Base-by-base conservation (phyloP, 1,140 invertebrate species). In the Tenebrio molitor region DNA sequence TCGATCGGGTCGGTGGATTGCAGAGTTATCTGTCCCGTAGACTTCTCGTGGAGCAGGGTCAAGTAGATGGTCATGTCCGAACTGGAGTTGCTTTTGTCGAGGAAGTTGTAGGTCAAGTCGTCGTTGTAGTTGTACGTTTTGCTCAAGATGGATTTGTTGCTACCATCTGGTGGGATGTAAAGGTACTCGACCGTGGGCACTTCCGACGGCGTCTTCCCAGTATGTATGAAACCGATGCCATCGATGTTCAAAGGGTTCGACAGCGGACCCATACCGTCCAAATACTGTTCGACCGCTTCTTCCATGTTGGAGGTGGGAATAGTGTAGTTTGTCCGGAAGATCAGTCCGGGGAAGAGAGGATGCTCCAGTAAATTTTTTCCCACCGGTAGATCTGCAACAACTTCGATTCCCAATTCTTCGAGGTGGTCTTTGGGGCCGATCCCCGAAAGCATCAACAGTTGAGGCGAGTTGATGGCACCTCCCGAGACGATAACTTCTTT, bases 221-320 rank as follows among this genome's bases (percentile, higher is more conserved):
- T 8, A 72, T 83, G 1, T 83, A 86, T 67, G 62, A 74, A 74
- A 21, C 33, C 46, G 0, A 69, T 41, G 6, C 63, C 69, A 81
- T 95, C 92, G 0, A 93, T 88, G 0, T 92, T 92, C 4, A 91
- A 89, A 1, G 89, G 86, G 6, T 80, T 84, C 0, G 93, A 93
- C 87, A 95, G 87, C 0, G 93, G 92, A 16, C 90, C 93, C 68
- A 88, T 85, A 67, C 92, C 91, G 3, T 53, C 1, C 14, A 72
- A 72, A 39, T 33, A 72, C 6, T 67, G 6, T 19, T 12, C 0
- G 1, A 72, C 16, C 7, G 44, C n/a, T 4, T 3, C 8, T 33
- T 34, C 63, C 50, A 16, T 21, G 17, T 15, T 19, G 12, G n/a
- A 29, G 10, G 21, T 15, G 0, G 8, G 3, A 25, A 1, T 17